Percentiles rank a stretch among this genome's conserved stretches.
Conservation (phyloP, 2,113 vertebrate genomes). For the Hirundichthys speculiger region DNA sequence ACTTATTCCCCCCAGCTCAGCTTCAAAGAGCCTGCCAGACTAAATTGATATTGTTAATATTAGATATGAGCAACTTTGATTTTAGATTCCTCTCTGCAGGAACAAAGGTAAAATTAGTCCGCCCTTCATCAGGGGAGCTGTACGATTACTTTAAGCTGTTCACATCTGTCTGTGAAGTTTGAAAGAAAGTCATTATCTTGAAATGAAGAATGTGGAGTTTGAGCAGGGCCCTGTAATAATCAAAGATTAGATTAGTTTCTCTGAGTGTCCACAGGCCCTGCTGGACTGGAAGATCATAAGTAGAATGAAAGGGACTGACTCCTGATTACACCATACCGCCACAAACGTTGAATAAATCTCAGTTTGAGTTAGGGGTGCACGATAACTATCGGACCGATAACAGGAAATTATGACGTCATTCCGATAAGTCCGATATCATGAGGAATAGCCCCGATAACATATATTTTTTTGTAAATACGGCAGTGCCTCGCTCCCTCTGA, state of each 20-base stretch:
- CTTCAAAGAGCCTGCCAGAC: conserved; percentile 1
- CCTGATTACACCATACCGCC: background rate
- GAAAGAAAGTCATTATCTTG: conserved; percentile 4
- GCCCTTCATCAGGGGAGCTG: conserved; percentile 13
- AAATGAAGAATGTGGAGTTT: background rate
- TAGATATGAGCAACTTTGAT: conserved; percentile 62
- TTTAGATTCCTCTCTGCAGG: conserved; percentile 37
- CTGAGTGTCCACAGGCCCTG: background rate
- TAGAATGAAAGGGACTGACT: background rate
- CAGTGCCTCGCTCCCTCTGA: too few species aligned
- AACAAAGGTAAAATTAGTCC: conserved; percentile 37
- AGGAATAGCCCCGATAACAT: too few species aligned
- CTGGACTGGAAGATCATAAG: background rate
- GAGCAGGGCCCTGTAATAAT: background rate
- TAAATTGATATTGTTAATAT: conserved; percentile 69
- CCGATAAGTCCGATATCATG: too few species aligned
- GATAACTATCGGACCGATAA: too few species aligned
- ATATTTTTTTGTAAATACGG: too few species aligned
- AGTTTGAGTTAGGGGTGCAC: too few species aligned
- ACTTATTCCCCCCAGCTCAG: background rate
- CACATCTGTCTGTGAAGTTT: background rate
- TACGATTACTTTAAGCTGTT: too few species aligned
- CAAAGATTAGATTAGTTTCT: conserved; percentile 1
- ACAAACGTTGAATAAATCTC: too few species aligned
- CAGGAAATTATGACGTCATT: too few species aligned